Evolutionary conservation across 2,888 invertebrate genomes (phyloP).

Genomic region (Acleris holmiana): DNA sequence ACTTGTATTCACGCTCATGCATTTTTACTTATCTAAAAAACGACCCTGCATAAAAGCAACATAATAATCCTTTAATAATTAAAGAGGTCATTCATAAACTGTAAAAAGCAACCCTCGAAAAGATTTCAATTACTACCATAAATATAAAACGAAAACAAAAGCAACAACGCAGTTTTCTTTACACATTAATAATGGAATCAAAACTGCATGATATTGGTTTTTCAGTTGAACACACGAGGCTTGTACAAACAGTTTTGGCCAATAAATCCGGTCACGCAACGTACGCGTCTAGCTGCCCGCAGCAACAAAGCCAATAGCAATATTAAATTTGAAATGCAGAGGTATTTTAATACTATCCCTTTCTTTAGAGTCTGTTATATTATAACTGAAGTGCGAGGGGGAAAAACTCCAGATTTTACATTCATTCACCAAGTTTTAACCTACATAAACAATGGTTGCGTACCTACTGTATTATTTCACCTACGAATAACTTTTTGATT

Average conservation of each 20-base stretch:
- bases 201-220: constrained; percentile 37
- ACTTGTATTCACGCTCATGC: no score
- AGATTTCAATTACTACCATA: not conserved
- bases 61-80: no score
- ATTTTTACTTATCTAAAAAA: no score
- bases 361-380: no score
- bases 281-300: constrained; percentile 51
- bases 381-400: no score
- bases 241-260: constrained; percentile 42
- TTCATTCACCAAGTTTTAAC: constrained; percentile 52
- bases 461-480: constrained; percentile 2
- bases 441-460: constrained; percentile 4
- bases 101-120: no score
- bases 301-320: constrained; percentile 47
- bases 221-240: constrained; percentile 42
- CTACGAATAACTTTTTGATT: not conserved
- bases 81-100: no score
- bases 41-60: no score
- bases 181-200: constrained; percentile 28
- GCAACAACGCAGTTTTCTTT: not conserved
- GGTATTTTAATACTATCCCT: no score
- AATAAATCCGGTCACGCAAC: constrained; percentile 56
- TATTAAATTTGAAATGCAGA: no score
- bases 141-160: constrained; percentile 4
- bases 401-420: constrained; percentile 31